phyloP scores from a whole-genome alignment of 1,140 invertebrate genomes.

The Ditylenchus dipsaci region DNA sequence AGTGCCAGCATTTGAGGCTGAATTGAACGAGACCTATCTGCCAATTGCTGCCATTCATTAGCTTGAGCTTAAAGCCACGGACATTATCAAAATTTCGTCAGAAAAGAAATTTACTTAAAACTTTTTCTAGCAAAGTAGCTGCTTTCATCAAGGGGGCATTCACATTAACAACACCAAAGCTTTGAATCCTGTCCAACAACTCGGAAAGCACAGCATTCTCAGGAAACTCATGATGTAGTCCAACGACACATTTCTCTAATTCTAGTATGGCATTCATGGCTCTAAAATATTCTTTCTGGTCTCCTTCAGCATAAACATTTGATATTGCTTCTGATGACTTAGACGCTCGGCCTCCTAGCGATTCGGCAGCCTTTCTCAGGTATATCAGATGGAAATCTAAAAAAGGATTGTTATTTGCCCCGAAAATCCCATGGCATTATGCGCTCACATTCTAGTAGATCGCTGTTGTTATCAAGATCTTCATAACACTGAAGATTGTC shows the following conservation, averaged over 20 bases:
- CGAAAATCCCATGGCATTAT: slow-evolving; percentile 6
- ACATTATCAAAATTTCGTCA: background rate
- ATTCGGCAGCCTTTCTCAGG: background rate
- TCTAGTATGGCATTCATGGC: slow-evolving; percentile 69
- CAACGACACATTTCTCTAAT: slow-evolving; percentile 66
- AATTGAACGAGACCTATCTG: slow-evolving; percentile 78
- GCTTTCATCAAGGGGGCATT: slow-evolving; percentile 78
- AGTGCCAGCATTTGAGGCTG: slow-evolving; percentile 68
- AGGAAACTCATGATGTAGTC: slow-evolving; percentile 76
- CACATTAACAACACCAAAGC: slow-evolving; percentile 67
- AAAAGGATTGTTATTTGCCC: background rate
- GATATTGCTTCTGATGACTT: slow-evolving; percentile 1
- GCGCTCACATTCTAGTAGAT: background rate
- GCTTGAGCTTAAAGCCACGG: slow-evolving; percentile 40
- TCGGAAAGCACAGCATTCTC: slow-evolving; percentile 79
- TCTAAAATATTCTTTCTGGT: slow-evolving; percentile 72
- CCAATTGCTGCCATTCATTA: slow-evolving; percentile 64
- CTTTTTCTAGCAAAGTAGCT: slow-evolving; percentile 79
- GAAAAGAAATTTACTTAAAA: slow-evolving; percentile 59
- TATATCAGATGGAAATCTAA: slow-evolving; percentile 19
- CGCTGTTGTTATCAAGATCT: background rate
- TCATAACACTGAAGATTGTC: slow-evolving; percentile 4
- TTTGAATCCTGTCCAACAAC: slow-evolving; percentile 61
- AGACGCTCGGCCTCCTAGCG: background rate
- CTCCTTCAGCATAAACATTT: slow-evolving; percentile 81